phyloP scores from a whole-genome alignment of 1,140 invertebrate species.

The Drosophila kepulauana region DNA sequence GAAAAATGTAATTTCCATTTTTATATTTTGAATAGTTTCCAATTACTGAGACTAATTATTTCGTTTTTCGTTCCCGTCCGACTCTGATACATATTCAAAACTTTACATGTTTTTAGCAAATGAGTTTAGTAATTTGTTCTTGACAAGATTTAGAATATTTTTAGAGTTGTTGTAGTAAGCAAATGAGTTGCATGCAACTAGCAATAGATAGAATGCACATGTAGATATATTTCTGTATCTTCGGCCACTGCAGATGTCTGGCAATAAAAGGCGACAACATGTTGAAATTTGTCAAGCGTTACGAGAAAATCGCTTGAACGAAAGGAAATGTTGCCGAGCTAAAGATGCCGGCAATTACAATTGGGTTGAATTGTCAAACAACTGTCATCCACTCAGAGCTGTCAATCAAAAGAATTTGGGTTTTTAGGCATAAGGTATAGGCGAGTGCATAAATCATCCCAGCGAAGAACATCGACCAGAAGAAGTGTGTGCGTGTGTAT shows the following conservation, averaged over 20 bases:
- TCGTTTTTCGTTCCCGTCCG: not conserved
- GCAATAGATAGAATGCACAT: constrained; percentile 17
- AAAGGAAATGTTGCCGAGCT: constrained; percentile 59
- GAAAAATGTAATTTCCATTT: not conserved
- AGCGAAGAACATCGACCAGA: constrained; percentile 46
- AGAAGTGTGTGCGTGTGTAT: constrained; percentile 20
- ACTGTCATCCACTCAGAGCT: constrained; percentile 84
- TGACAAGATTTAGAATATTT: constrained; percentile 2
- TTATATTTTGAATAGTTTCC: too few species aligned
- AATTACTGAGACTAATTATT: too few species aligned
- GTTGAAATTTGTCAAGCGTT: constrained; percentile 84
- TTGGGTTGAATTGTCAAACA: constrained; percentile 80
- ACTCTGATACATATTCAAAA: not conserved
- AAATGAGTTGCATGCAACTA: not conserved
- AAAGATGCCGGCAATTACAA: constrained; percentile 63
- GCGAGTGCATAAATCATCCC: constrained; percentile 74
- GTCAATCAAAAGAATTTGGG: constrained; percentile 80
- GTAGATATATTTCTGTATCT: constrained; percentile 29
- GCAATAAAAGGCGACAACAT: constrained; percentile 70
- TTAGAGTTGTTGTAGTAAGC: not conserved
- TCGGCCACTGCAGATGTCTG: constrained; percentile 33
- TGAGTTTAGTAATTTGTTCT: not conserved
- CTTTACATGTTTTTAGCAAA: not conserved
- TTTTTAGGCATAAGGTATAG: constrained; percentile 61
- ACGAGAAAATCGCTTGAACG: constrained; percentile 75